These are phyloP conservation scores for Patella caerulea DNA, from an alignment of 2,888 invertebrate species.

Conservation along the genomic window DNA sequence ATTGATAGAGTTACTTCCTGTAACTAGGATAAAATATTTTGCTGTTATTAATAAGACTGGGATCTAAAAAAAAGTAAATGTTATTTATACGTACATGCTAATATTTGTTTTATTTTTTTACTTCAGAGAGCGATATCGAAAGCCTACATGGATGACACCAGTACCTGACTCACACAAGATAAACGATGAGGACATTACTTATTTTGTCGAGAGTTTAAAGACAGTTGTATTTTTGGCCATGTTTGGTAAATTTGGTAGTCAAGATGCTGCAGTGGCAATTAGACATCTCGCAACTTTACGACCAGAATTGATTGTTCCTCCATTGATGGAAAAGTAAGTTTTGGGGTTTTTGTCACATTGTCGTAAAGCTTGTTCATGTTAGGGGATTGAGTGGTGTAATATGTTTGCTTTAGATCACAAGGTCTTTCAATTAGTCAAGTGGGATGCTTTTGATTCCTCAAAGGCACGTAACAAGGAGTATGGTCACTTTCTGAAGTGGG, in stretches of 20 bases:
- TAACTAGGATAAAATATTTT: too few relatives aligned
- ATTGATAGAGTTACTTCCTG: too few relatives aligned
- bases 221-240: conserved; percentile 84
- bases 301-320: conserved; percentile 87
- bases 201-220: conserved; percentile 82
- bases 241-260: conserved; percentile 80
- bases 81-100: too few relatives aligned
- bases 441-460: too few relatives aligned
- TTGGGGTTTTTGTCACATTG: not conserved
- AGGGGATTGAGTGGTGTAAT: too few relatives aligned
- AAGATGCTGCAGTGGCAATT: conserved; percentile 79
- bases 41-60: too few relatives aligned
- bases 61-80: too few relatives aligned
- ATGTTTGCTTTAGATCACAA: too few relatives aligned
- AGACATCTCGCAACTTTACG: conserved; percentile 84
- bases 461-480: too few relatives aligned
- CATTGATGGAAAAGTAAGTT: conserved; percentile 81
- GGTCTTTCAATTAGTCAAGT: too few relatives aligned
- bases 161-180: conserved; percentile 81
- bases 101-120: not conserved
- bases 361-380: too few relatives aligned
- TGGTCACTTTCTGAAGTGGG: too few relatives aligned
- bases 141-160: conserved; percentile 78
- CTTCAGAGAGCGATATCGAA: conserved; percentile 64
- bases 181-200: conserved; percentile 84